Evolutionary conservation across 2,113 vertebrate genomes (phyloP), one percentile per base, ranked within the genome.

Genomic region (Nycticorax nycticorax): DNA sequence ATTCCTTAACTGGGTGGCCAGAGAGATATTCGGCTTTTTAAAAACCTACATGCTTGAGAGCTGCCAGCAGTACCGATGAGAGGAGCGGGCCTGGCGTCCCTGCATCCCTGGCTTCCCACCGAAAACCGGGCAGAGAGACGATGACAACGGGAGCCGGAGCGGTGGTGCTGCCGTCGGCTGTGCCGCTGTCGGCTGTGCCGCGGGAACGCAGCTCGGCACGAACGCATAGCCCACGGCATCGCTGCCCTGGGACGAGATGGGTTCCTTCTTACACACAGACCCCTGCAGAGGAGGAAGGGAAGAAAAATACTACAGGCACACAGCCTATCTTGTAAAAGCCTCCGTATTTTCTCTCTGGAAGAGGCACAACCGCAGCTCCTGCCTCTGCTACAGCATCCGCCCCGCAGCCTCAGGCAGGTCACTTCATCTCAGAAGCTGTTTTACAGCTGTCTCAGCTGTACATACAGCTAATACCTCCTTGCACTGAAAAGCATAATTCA

Each of bases 391-490:
- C 94, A 27, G 96, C 79, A 53, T 35, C 82, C 28, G 4, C 8
- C 3, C 48, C 0, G 26, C 78, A 87, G 94, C 80, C 87, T 23
- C 23, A 12, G 88, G 81, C 94, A 63, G 92, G 85, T 93, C 85
- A 28, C 86, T 89, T 15, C 67, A 37, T 43, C 82, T 37, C 79
- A 2, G 21, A 48, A n/a, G 96, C 95, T 95, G 95, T 1, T 92
- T 4, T 12, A 13, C 96, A 96, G 95, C 95, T 97, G 96, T 75
- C 96, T 35, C 64, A 17, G 91, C 80, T 68, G 89, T 18, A 89
- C 93, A 93, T 56, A 81, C 86, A 81, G 52, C 6, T 24, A 19
- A 41, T 24, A 20, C 73, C 87, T 89, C 87, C 89, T 68, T 2
- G 23, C 87, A 75, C 56, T n/a, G 95, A 75, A 21, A 11, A 94